A percentile compares a stretch with the other conserved stretches of the same genome.
Conservation (phyloP, 1,140 invertebrate species). For the Colletes gigas region DNA sequence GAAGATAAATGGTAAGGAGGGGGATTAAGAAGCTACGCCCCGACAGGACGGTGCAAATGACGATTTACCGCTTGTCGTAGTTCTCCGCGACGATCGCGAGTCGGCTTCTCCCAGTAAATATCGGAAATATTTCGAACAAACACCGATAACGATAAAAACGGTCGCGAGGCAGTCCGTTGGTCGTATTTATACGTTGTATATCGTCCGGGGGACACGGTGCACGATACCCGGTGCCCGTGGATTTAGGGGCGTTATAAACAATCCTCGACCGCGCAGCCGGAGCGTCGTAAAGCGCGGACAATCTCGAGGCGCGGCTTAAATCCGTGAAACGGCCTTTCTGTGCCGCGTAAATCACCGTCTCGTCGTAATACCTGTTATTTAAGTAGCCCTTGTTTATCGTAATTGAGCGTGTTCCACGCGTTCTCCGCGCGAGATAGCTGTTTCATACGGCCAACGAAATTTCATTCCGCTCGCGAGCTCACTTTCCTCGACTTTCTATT, state of each 20-base stretch:
- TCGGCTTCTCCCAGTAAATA: not conserved
- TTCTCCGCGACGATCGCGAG: no score
- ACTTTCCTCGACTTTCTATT: no score
- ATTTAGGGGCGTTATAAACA: conserved; percentile 31
- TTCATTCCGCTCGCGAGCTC: not conserved
- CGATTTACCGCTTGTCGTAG: no score
- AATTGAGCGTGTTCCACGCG: not conserved
- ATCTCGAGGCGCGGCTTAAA: conserved; percentile 13
- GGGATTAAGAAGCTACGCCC: no score
- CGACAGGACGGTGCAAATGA: no score
- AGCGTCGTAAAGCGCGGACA: conserved; percentile 15
- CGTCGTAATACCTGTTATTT: not conserved
- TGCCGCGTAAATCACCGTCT: not conserved
- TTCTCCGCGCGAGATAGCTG: not conserved
- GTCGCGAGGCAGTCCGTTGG: no score
- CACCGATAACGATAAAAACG: conserved; percentile 9
- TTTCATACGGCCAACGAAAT: not conserved
- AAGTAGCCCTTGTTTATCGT: not conserved
- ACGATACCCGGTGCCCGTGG: not conserved
- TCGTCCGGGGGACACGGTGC: not conserved
- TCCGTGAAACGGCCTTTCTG: not conserved
- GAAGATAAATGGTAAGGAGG: no score
- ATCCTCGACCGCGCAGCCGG: not conserved
- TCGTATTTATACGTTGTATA: conserved; percentile 42
- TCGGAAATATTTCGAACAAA: not conserved